Percentiles rank a stretch among this genome's conserved stretches.
Evolutionary conservation across 2,113 vertebrate genomes (phyloP).

Genomic region (Rhynchomys soricoides): DNA sequence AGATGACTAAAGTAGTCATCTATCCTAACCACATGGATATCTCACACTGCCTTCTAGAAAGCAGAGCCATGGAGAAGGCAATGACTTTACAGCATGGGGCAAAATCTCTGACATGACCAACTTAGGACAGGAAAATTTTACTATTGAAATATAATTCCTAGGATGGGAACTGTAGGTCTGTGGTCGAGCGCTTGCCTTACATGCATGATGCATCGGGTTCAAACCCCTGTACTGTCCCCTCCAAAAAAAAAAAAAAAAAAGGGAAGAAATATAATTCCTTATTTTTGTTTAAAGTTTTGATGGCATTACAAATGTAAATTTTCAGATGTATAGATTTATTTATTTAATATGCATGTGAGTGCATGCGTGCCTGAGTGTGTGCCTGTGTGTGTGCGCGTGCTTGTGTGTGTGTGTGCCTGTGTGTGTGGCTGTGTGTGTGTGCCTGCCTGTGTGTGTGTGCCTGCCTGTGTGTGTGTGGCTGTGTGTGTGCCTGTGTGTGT

Average conservation of each 20-base stretch:
- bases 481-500: not conserved
- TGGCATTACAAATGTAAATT: not conserved
- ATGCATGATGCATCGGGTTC: too few relatives aligned
- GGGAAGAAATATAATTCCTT: too few relatives aligned
- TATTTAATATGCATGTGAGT: not conserved
- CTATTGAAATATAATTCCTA: too few relatives aligned
- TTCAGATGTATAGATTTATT: not conserved
- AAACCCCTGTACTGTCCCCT: too few relatives aligned
- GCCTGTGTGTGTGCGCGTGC: too few relatives aligned
- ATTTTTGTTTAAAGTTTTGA: not conserved
- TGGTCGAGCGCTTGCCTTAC: too few relatives aligned
- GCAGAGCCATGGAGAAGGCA: not conserved
- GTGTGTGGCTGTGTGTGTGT: not conserved
- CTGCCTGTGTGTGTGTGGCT: not conserved
- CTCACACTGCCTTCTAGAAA: not conserved
- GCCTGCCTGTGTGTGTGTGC: not conserved
- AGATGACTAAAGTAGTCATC: not conserved
- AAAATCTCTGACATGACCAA: not conserved
- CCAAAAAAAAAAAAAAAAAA: too few relatives aligned
- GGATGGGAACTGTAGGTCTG: too few relatives aligned
- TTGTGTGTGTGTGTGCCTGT: not conserved
- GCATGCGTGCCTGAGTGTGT: not conserved
- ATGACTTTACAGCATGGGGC: not conserved
- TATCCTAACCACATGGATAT: not conserved
- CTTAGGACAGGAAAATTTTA: not conserved